phyloP scores from a whole-genome alignment of 2,113 vertebrate species.

The Rhinoptilus africanus region DNA sequence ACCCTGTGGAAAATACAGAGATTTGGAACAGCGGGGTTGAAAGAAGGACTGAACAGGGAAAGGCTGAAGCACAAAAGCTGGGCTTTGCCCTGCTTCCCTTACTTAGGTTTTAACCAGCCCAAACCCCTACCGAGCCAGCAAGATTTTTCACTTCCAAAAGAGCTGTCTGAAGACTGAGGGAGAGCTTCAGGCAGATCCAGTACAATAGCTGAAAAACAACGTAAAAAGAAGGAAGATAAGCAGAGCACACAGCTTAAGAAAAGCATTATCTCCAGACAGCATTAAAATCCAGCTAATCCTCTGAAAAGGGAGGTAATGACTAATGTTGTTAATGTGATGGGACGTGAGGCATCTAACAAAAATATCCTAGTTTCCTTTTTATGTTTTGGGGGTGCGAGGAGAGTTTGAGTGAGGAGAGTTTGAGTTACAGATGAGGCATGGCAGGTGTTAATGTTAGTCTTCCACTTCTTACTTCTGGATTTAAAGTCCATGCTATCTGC shows the following conservation, averaged over 20 bases:
- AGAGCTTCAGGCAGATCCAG: neutral
- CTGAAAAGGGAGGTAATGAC: neutral
- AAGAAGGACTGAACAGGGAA: neutral
- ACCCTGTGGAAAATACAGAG: neutral
- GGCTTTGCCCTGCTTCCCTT: neutral
- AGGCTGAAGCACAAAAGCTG: neutral
- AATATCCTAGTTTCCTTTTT: neutral
- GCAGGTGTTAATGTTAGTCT: neutral
- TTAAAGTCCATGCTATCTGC: neutral
- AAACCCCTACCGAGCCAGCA: slow-evolving; percentile 17
- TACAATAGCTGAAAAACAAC: slow-evolving; percentile 32
- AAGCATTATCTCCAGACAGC: neutral
- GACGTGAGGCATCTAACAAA: neutral
- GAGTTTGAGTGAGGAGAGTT: neutral
- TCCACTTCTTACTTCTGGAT: neutral
- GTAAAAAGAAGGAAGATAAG: neutral
- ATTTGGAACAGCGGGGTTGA: neutral
- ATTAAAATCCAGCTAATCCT: neutral
- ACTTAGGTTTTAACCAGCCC: slow-evolving; percentile 5
- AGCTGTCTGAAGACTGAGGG: slow-evolving; percentile 25
- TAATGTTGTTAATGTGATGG: neutral
- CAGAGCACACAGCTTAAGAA: neutral
- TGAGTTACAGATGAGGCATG: neutral
- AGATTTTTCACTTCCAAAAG: slow-evolving; percentile 34
- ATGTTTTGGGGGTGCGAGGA: neutral